Evolutionary conservation across 2,113 vertebrate genomes (phyloP).

Genomic region (Embiotoca jacksoni): DNA sequence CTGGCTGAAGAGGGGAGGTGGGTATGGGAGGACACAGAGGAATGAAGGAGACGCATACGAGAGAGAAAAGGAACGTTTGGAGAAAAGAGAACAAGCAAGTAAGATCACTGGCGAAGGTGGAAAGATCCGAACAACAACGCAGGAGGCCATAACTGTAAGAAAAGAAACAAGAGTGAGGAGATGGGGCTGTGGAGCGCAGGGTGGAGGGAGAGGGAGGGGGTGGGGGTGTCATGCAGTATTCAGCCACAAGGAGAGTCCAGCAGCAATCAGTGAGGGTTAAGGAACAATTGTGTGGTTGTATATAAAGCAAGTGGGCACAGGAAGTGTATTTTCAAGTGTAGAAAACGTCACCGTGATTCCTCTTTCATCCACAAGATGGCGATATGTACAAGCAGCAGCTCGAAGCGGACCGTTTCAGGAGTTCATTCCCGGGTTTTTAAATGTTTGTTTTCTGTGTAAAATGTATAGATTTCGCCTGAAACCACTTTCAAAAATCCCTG

Average conservation of each 20-base stretch:
- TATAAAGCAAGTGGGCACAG: neutral
- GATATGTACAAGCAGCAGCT: neutral
- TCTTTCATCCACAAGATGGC: constrained; percentile 70
- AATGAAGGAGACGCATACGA: constrained; percentile 67
- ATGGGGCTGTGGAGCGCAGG: neutral
- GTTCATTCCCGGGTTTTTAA: constrained; percentile 17
- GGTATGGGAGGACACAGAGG: constrained; percentile 77
- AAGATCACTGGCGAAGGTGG: constrained; percentile 86
- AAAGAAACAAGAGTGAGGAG: constrained; percentile 74
- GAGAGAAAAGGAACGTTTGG: constrained; percentile 77
- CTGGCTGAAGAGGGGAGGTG: constrained; percentile 92
- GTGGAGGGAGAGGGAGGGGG: too few species aligned
- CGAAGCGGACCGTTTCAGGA: neutral
- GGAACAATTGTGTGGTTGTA: constrained; percentile 3
- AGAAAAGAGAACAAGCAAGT: constrained; percentile 84
- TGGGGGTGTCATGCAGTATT: constrained; percentile 82
- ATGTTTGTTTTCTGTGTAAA: constrained; percentile 47
- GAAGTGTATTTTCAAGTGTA: neutral
- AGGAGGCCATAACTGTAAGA: constrained; percentile 59
- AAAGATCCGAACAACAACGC: constrained; percentile 78
- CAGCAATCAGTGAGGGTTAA: constrained; percentile 1
- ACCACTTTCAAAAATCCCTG: constrained; percentile 28
- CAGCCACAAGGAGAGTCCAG: constrained; percentile 66
- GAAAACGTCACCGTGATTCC: neutral
- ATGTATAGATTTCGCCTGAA: constrained; percentile 24